phyloP scores from a whole-genome alignment of 2,888 invertebrate genomes.

The Labia minor region DNA sequence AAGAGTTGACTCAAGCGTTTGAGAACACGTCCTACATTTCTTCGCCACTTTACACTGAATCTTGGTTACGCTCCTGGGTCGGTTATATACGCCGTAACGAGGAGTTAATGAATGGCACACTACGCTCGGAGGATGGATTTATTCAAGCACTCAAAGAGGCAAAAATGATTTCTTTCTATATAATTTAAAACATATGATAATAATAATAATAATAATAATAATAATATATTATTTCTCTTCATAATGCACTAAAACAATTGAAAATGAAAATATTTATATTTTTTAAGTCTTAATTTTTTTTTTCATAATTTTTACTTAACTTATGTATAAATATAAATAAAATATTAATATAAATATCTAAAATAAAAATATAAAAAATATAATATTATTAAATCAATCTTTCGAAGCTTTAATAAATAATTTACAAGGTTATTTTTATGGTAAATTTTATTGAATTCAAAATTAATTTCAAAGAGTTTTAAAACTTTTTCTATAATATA shows the following conservation, averaged over 20 bases:
- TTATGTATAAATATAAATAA: too few relatives aligned
- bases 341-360: too few relatives aligned
- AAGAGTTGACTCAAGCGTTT: conserved; percentile 60
- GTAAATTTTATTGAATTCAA: too few relatives aligned
- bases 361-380: too few relatives aligned
- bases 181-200: not conserved
- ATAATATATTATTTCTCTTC: conserved; percentile 9
- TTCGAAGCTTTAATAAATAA: too few relatives aligned
- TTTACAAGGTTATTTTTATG: too few relatives aligned
- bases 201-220: conserved; percentile 16
- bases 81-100: conserved; percentile 63
- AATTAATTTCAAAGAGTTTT: too few relatives aligned
- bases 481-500: too few relatives aligned
- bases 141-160: conserved; percentile 64
- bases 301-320: too few relatives aligned
- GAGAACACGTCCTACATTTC: conserved; percentile 68
- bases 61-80: conserved; percentile 75
- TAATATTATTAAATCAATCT: too few relatives aligned
- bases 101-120: conserved; percentile 64
- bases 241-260: not conserved
- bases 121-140: conserved; percentile 61
- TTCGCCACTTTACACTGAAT: conserved; percentile 70
- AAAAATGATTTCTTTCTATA: conserved; percentile 29
- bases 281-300: too few relatives aligned
- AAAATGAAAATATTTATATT: too few relatives aligned